Percentiles rank a stretch among this genome's conserved stretches.
Conservation (phyloP, 2,113 vertebrate genomes). For the Climacteris rufus region DNA sequence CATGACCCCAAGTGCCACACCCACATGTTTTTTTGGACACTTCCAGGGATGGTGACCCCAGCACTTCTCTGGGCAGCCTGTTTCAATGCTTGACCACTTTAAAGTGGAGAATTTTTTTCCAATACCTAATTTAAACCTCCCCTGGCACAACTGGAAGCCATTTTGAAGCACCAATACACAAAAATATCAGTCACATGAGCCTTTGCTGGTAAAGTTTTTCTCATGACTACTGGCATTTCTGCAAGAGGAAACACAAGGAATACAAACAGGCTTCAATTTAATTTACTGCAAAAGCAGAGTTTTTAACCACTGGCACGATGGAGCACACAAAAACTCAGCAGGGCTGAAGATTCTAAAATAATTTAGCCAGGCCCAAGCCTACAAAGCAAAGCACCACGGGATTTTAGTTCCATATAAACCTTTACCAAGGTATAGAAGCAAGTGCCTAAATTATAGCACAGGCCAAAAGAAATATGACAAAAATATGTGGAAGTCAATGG, state of each 20-base stretch:
- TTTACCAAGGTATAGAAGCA: background rate
- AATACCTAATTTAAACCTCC: background rate
- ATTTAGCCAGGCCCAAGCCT: background rate
- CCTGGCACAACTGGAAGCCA: background rate
- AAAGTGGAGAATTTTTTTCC: background rate
- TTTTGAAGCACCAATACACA: background rate
- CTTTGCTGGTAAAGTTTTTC: background rate
- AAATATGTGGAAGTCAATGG: conserved; percentile 36
- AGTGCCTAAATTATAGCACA: background rate
- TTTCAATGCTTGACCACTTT: background rate
- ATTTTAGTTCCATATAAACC: background rate
- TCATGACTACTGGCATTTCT: background rate
- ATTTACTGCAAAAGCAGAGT: background rate
- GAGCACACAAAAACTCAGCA: background rate
- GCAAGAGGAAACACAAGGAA: background rate
- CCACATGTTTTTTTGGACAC: background rate
- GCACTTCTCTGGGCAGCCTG: too few species aligned
- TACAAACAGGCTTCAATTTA: background rate
- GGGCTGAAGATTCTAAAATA: background rate
- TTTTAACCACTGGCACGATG: background rate
- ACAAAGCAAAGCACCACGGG: background rate
- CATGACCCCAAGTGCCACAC: background rate
- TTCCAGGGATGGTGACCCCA: background rate
- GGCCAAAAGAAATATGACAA: conserved; percentile 24
- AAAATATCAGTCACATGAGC: background rate